These are phyloP conservation scores for Pungitius pungitius DNA, from an alignment of 2,113 vertebrate species.

Conservation along the genomic window DNA sequence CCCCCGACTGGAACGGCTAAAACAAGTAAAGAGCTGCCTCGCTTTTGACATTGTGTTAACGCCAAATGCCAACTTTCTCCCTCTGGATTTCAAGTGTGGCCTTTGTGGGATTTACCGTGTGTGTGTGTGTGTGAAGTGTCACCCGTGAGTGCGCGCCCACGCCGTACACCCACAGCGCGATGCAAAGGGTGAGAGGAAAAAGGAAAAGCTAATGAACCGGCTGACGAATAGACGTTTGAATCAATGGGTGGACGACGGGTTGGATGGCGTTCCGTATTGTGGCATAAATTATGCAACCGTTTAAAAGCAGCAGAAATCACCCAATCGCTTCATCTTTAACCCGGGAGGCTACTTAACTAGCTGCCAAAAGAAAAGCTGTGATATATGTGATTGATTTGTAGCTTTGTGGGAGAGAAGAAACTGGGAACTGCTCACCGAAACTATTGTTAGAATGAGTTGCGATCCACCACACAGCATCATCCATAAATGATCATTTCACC, in stretches of 20 bases:
- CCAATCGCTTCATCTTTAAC: not conserved
- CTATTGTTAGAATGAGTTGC: not conserved
- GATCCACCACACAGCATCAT: not conserved
- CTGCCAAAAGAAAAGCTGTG: not conserved
- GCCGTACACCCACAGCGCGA: conserved; percentile 49
- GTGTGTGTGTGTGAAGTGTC: conserved; percentile 39
- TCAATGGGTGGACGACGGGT: conserved; percentile 43
- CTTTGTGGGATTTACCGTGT: conserved; percentile 10
- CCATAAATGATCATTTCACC: not conserved
- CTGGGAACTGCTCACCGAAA: not conserved
- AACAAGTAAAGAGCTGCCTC: conserved; percentile 44
- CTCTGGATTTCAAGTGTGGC: conserved; percentile 40
- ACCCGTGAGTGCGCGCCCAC: conserved; percentile 50
- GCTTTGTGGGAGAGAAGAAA: not conserved
- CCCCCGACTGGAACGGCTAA: conserved; percentile 35
- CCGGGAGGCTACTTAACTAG: too few relatives aligned
- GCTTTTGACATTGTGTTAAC: conserved; percentile 28
- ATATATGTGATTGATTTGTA: not conserved
- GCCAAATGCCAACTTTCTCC: conserved; percentile 55
- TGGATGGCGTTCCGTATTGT: conserved; percentile 35
- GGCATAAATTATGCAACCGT: conserved; percentile 39
- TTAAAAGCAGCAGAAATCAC: conserved; percentile 36
- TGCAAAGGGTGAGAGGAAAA: conserved; percentile 44
- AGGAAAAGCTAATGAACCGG: conserved; percentile 49
- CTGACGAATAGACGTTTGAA: conserved; percentile 42